Conservation (phyloP, 2,888 invertebrate genomes). For the Pterobdella sp. region DNA sequence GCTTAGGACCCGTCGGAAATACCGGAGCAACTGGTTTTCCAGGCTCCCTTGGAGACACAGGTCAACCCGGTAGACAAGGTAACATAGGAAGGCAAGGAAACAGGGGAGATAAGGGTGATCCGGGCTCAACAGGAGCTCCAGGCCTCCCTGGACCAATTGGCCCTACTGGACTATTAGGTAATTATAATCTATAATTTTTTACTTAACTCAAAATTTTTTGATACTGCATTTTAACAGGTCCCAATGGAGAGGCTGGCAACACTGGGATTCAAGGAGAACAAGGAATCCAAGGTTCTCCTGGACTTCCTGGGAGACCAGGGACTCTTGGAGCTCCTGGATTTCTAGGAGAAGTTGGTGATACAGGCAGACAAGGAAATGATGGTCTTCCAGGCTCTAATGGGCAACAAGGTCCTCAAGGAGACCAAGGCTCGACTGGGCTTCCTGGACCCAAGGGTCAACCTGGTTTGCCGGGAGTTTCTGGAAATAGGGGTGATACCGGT, state of each 20-base stretch:
- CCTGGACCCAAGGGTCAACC: conserved; percentile 13
- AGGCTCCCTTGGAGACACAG: conserved; percentile 18
- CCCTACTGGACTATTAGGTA: background rate
- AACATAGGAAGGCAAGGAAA: background rate
- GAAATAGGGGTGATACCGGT: conserved; percentile 3
- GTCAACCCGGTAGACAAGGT: conserved; percentile 8
- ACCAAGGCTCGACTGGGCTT: conserved; percentile 19
- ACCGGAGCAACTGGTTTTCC: conserved; percentile 12
- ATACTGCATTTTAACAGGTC: background rate
- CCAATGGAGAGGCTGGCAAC: background rate
- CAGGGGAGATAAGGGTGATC: conserved; percentile 5
- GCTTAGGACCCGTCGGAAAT: background rate
- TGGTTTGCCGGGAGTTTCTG: conserved; percentile 17
- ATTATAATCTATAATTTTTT: background rate
- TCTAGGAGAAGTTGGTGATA: conserved; percentile 28
- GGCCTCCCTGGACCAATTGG: background rate
- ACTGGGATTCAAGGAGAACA: conserved; percentile 15
- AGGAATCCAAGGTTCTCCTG: conserved; percentile 1
- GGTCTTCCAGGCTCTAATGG: conserved; percentile 21
- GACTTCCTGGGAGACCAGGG: background rate
- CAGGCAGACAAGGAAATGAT: conserved; percentile 19
- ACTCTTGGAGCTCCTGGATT: background rate
- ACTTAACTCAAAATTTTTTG: background rate
- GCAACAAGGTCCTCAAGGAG: conserved; percentile 7
- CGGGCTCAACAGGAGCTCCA: conserved; percentile 10